Evolutionary conservation across 2,888 invertebrate genomes (phyloP), one percentile per base, ranked within the genome.

Genomic region (Harmothoe impar): DNA sequence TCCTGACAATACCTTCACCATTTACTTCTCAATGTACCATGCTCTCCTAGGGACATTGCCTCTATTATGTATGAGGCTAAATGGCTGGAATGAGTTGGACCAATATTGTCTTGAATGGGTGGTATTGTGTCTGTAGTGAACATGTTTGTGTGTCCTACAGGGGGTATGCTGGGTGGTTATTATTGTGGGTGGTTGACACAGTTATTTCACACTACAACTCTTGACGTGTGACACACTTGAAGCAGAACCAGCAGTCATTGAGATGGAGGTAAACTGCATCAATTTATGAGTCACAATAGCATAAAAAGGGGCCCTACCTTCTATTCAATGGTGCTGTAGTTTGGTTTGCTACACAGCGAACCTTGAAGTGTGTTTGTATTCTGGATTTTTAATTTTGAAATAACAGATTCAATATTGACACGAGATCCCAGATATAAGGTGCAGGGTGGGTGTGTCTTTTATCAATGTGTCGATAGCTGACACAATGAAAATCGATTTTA

Each of bases 51-150:
- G 7, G 3, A 62, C 62, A 62, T 62, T 62, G 15, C 62, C 62
- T 62, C 3, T 62, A 62, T n/a, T 62, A 62, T 62, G 62, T 15
- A 62, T 62, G 62, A 62, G 12, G n/a, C 62, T 20, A 62, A 62
- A 62, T 62, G n/a, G 15, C 62, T n/a, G n/a, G 62, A 62, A 62
- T 62, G 23, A 62, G 62, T 62, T 62, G 62, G n/a, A 62, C 62
- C 62, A 62, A 62, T 62, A 62, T 62, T 62, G 62, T 62, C 62
- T 62, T 62, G 62, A 62, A 62, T n/a, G n/a, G 62, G 1, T 20
- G n/a, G 7, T 20, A 62, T 62, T 62, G 62, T 62, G 20, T 5
- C 7, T n/a, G 23, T 62, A n/a, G 62, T 15, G 3, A n/a, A 3
- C n/a, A n/a, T 62, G n/a, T 62, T 62, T 62, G 62, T 62, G 62